Conservation (phyloP, 2,888 invertebrate species). For the Amphimallon solstitiale region DNA sequence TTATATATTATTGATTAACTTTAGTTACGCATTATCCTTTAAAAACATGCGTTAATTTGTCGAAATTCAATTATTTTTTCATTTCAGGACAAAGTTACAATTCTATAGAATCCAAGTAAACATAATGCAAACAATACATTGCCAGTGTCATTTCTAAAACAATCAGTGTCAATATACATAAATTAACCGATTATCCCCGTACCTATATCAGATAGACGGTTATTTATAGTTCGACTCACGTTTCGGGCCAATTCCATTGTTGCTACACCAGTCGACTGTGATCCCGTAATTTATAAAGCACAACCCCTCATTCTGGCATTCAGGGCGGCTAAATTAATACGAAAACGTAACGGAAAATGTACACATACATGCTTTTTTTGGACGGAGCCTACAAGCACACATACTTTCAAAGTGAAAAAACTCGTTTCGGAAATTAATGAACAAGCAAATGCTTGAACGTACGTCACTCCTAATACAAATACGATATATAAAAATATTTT, state of each 20-base stretch:
- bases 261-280: constrained; percentile 16
- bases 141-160: constrained; percentile 2
- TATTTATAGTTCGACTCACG: constrained; percentile 21
- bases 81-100: too few relatives aligned
- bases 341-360: background rate
- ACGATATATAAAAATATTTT: too few relatives aligned
- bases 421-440: background rate
- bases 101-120: too few relatives aligned
- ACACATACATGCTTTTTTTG: background rate
- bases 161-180: constrained; percentile 13
- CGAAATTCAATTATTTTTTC: too few relatives aligned
- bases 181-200: constrained; percentile 16
- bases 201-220: background rate
- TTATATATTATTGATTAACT: too few relatives aligned
- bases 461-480: too few relatives aligned
- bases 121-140: too few relatives aligned
- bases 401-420: background rate
- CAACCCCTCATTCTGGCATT: background rate
- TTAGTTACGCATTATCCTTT: too few relatives aligned
- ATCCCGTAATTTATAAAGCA: constrained; percentile 22
- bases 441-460: too few relatives aligned
- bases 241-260: constrained; percentile 17
- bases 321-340: constrained; percentile 8
- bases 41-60: too few relatives aligned
- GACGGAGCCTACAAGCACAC: background rate